These are phyloP conservation scores for Pipistrellus pygmaeus DNA, from an alignment of 2,797 vertebrate species.

Conservation along the genomic window DNA sequence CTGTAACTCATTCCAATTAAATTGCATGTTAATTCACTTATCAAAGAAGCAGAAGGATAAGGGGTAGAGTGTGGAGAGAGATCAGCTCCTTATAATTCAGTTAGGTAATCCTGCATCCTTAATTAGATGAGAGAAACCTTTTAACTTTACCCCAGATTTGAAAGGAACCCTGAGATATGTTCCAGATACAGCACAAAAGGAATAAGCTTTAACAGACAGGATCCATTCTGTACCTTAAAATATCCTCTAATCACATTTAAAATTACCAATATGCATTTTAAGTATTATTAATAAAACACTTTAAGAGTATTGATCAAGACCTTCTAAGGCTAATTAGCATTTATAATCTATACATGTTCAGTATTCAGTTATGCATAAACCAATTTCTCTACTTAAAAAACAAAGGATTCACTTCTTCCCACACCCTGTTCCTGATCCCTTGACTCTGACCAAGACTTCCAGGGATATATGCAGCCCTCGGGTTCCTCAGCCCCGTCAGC, in stretches of 20 bases:
- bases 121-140: slow-evolving; percentile 68
- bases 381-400: background rate
- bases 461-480: background rate
- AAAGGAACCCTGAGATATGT: slow-evolving; percentile 78
- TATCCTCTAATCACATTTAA: slow-evolving; percentile 50
- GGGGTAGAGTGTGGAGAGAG: background rate
- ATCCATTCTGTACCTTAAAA: slow-evolving; percentile 1
- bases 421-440: background rate
- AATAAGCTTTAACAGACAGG: slow-evolving; percentile 49
- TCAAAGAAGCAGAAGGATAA: background rate
- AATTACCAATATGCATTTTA: slow-evolving; percentile 54
- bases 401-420: background rate
- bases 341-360: background rate
- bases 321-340: background rate
- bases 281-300: slow-evolving; percentile 38
- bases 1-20: slow-evolving; percentile 62
- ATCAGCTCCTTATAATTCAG: background rate
- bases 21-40: slow-evolving; percentile 63
- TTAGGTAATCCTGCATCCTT: slow-evolving; percentile 57
- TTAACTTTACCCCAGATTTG: slow-evolving; percentile 79
- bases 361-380: background rate
- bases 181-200: slow-evolving; percentile 5
- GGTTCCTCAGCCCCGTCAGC: background rate
- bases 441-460: background rate
- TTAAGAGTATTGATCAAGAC: background rate